Evolutionary conservation across 2,797 vertebrate species (phyloP), one percentile per base, ranked within the genome.

Genomic region (Aeoliscus strigatus): DNA sequence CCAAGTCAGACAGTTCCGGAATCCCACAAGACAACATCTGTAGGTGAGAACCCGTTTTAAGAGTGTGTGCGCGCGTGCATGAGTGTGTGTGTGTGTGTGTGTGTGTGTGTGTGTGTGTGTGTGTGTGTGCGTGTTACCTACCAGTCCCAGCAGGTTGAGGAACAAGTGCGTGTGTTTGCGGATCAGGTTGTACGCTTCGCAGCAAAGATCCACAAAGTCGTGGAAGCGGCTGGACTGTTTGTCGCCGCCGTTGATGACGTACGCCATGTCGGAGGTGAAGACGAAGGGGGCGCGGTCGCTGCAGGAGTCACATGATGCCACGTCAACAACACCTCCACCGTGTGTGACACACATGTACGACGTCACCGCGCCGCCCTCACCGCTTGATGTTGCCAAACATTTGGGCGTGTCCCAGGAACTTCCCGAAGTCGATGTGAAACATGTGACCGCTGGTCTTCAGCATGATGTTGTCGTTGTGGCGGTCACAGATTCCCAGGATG

Each of bases 401-500:
- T 85, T 98, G 96, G 0, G 96, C 93, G 0, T 98, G 96, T 45
- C 96, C 96, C 73, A 98, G 87, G 79, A 97, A 98, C 71, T 94
- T 90, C 27, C 96, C 95, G 0, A 98, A 98, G 80, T 98, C 96
- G 4, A 98, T 98, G 82, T 98, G 96, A 73, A 98, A 98, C 94
- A 98, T 97, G 83, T 97, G 94, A 2, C 96, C 96, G 0, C 92
- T 97, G 57, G 92, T 94, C 83, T 94, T 95, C 52, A 98, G 87
- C 96, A 98, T 97, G 86, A 98, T 98, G 83, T 98, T 98, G 88
- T 98, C 96, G 0, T 97, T 98, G 77, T 98, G 96, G 9, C 96
- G 86, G 75, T 98, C 96, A 0, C 96, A 98, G 81, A 98, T 98
- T 27, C 96, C 96, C 80, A 98, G 75, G 53, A 98, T 88, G 1